Percentiles rank a stretch among this genome's conserved stretches.
phyloP scores from a whole-genome alignment of 2,113 vertebrate genomes.

The Entomyzon cyanotis region DNA sequence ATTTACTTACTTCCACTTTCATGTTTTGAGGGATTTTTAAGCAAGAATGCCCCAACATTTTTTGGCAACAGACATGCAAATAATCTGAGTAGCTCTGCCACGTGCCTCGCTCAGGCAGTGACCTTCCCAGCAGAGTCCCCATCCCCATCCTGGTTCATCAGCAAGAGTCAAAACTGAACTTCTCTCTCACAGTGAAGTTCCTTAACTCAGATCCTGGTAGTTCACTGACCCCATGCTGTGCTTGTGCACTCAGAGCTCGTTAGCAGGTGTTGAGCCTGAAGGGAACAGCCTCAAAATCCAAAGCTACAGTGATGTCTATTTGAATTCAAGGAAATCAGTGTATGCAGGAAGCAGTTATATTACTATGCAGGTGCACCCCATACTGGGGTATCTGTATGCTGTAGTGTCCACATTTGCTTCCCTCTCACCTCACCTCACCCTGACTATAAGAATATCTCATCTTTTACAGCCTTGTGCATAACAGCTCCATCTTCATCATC shows the following conservation, averaged over 20 bases:
- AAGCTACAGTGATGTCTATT: not conserved
- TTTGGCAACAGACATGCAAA: not conserved
- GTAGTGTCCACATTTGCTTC: not conserved
- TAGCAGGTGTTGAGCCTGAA: not conserved
- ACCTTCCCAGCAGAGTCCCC: not conserved
- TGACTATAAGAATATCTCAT: not conserved
- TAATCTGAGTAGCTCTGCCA: not conserved
- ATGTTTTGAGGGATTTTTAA: not conserved
- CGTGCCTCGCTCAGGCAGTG: accelerated
- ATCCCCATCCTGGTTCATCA: not conserved
- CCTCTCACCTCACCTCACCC: not conserved
- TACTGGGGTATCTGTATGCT: not conserved
- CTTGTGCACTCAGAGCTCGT: not conserved
- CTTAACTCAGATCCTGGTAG: not conserved
- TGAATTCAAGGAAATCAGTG: not conserved
- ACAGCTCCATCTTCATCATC: not conserved
- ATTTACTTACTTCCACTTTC: not conserved
- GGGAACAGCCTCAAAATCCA: not conserved
- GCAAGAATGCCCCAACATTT: not conserved
- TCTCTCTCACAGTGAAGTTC: not conserved
- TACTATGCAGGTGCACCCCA: accelerated
- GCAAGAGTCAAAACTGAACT: not conserved
- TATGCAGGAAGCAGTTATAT: not conserved
- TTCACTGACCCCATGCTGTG: not conserved
- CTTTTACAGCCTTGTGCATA: not conserved